phyloP scores from a whole-genome alignment of 2,113 vertebrate species.

The Nerophis lumbriciformis region DNA sequence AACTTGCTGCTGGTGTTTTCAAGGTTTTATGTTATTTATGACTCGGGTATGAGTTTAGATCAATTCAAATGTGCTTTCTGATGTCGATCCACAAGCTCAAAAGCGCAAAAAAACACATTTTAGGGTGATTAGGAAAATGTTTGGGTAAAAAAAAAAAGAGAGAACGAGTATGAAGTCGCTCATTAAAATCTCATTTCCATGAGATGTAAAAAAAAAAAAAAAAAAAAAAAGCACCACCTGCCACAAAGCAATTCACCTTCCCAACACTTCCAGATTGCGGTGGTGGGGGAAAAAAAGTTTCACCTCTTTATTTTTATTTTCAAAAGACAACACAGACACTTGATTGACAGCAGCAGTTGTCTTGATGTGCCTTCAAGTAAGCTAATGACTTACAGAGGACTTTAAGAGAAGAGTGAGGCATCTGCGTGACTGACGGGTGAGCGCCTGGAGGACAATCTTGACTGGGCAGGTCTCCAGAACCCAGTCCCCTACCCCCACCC shows the following conservation, averaged over 20 bases:
- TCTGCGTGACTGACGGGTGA: constrained; percentile 50
- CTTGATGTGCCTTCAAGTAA: constrained; percentile 7
- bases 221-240: constrained; percentile 11
- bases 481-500: constrained; percentile 13
- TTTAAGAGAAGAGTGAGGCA: constrained; percentile 40
- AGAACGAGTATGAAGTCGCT: neutral
- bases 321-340: constrained; percentile 1
- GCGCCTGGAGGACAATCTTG: constrained; percentile 38
- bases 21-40: too few relatives aligned
- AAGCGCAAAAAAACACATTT: constrained; percentile 12
- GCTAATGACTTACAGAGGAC: constrained; percentile 20
- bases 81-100: constrained; percentile 12
- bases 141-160: constrained; percentile 1
- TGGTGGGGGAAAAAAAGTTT: neutral
- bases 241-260: constrained; percentile 1
- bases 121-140: constrained; percentile 9
- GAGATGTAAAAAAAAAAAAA: neutral
- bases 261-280: neutral
- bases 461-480: constrained; percentile 38
- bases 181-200: constrained; percentile 1
- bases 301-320: constrained; percentile 7
- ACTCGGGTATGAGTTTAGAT: too few relatives aligned
- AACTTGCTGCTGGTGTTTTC: too few relatives aligned
- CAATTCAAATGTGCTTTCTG: neutral
- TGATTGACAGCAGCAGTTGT: neutral